Conservation (phyloP, 1,140 invertebrate species). For the Caenorhabditis latens region DNA sequence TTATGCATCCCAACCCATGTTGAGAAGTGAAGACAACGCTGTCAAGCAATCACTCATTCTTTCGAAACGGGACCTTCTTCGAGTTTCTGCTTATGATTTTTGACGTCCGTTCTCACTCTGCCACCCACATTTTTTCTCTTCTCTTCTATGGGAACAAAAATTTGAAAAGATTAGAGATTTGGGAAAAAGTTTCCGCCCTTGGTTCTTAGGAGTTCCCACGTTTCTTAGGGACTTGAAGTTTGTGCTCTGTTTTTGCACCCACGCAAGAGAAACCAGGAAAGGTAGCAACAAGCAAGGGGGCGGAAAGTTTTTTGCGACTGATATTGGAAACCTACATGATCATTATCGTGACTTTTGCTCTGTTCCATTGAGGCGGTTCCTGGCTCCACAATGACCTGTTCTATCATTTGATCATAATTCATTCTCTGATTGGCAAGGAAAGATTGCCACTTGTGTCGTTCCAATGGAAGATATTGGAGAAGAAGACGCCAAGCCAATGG, state of each 20-base stretch:
- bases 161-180: not conserved
- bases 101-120: not conserved
- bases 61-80: too few species aligned
- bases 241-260: not conserved
- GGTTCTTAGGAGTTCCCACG: not conserved
- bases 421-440: conserved; percentile 64
- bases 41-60: too few species aligned
- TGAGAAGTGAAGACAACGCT: too few species aligned
- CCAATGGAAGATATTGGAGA: conserved; percentile 69
- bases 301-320: not conserved
- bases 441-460: conserved; percentile 68
- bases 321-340: conserved; percentile 67
- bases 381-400: conserved; percentile 69
- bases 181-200: not conserved
- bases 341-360: conserved; percentile 34
- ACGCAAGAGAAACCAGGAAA: not conserved
- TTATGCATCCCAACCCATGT: too few species aligned
- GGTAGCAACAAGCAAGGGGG: not conserved
- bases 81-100: not conserved
- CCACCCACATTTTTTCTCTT: not conserved
- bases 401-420: conserved; percentile 70
- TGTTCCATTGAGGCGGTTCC: conserved; percentile 41
- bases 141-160: not conserved
- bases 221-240: not conserved
- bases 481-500: conserved; percentile 74